Percentiles rank a stretch among this genome's conserved stretches.
These are phyloP conservation scores for Acanthis flammea DNA, from an alignment of 2,797 vertebrate genomes.

Conservation along the genomic window DNA sequence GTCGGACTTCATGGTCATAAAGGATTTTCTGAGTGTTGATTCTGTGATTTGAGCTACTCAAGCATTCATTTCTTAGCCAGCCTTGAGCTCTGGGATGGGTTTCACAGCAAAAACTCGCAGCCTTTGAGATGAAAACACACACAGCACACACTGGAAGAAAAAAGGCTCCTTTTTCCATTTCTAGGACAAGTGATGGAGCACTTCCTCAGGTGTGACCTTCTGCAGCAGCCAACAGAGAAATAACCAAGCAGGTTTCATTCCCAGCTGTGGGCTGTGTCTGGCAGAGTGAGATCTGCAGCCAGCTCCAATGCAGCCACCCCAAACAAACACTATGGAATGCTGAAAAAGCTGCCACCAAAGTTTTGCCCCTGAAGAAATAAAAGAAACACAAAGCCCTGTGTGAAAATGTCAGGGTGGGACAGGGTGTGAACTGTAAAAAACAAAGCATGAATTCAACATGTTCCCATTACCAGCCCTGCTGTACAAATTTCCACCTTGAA, in stretches of 20 bases:
- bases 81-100: not conserved
- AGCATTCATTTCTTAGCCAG: not conserved
- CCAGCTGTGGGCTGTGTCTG: not conserved
- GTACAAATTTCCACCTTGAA: not conserved
- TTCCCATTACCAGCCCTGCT: not conserved
- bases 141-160: fast-evolving
- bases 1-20: fast-evolving
- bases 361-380: not conserved
- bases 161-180: not conserved
- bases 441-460: not conserved
- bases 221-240: not conserved
- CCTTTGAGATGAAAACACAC: not conserved
- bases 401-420: not conserved
- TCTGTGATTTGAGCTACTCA: not conserved
- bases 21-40: fast-evolving
- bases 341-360: not conserved
- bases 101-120: not conserved
- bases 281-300: not conserved
- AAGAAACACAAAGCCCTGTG: not conserved
- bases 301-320: no score
- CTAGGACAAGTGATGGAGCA: not conserved
- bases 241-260: not conserved
- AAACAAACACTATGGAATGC: not conserved
- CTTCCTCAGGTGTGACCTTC: not conserved
- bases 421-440: not conserved